Percentiles rank a stretch among this genome's conserved stretches.
These are phyloP conservation scores for Spilogale gracilis DNA, from an alignment of 2,113 vertebrate genomes.

Conservation along the genomic window DNA sequence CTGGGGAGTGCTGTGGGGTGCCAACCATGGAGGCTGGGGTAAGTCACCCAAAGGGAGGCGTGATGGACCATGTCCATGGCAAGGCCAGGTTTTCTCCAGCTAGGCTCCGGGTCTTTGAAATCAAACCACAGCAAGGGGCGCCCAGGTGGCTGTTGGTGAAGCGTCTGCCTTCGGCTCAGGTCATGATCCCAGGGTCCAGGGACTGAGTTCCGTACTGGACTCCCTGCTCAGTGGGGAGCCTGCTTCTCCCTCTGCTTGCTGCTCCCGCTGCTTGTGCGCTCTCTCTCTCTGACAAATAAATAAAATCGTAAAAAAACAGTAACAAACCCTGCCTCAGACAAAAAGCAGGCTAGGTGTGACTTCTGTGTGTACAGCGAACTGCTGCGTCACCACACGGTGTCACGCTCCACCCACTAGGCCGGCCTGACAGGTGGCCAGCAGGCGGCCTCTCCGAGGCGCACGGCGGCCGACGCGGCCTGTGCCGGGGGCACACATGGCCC, in stretches of 20 bases:
- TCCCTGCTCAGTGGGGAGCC: too few relatives aligned
- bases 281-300: too few relatives aligned
- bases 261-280: too few relatives aligned
- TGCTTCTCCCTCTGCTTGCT: too few relatives aligned
- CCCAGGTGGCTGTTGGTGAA: too few relatives aligned
- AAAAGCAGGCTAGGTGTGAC: not conserved
- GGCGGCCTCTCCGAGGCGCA: not conserved
- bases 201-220: too few relatives aligned
- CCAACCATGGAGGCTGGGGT: not conserved
- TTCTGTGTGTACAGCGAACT: not conserved
- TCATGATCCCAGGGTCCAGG: too few relatives aligned
- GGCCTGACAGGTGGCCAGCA: not conserved
- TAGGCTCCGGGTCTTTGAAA: not conserved
- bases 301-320: too few relatives aligned
- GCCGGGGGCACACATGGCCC: too few relatives aligned
- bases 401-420: not conserved
- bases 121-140: not conserved
- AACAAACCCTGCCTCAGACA: not conserved
- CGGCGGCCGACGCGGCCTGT: not conserved
- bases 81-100: not conserved
- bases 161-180: too few relatives aligned
- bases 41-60: not conserved
- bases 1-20: rapidly evolving
- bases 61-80: not conserved
- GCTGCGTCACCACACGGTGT: not conserved